Evolutionary conservation across 2,113 vertebrate species (phyloP).

Genomic region (Elaphurus davidianus): DNA sequence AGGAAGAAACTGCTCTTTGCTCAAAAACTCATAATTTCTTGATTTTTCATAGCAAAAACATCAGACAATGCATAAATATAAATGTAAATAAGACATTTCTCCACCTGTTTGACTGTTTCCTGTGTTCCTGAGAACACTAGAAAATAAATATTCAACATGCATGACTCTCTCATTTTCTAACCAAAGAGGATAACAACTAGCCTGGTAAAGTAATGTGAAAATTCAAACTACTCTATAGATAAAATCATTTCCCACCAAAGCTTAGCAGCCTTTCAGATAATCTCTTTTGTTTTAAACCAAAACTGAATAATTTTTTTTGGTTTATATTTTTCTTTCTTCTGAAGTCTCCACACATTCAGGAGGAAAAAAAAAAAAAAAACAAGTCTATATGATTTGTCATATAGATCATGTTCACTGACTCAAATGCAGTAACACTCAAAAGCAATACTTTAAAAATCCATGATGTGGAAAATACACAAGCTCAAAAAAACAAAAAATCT

Average conservation of each 20-base stretch:
- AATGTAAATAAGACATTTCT: not conserved
- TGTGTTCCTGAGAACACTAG: not conserved
- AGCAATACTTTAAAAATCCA: not conserved
- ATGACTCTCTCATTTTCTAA: not conserved
- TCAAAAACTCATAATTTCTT: not conserved
- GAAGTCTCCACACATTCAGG: not conserved
- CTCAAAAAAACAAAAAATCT: not conserved
- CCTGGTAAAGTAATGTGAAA: not conserved
- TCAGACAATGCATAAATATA: not conserved
- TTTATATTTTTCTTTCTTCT: not conserved
- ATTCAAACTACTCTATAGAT: not conserved
- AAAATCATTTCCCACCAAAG: not conserved
- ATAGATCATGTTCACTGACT: not conserved
- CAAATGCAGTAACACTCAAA: not conserved
- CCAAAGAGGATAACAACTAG: not conserved
- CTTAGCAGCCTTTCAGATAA: not conserved
- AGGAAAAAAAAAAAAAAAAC: not conserved
- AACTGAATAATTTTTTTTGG: not conserved
- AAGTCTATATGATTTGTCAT: not conserved
- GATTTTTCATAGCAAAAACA: not conserved
- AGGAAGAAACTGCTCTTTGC: not conserved
- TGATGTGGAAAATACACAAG: not conserved
- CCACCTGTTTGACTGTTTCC: not conserved
- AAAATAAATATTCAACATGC: not conserved
- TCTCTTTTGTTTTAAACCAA: slow-evolving; percentile 13